Base-by-base conservation (phyloP, 2,888 invertebrate genomes). In the Drosophila cracens region DNA sequence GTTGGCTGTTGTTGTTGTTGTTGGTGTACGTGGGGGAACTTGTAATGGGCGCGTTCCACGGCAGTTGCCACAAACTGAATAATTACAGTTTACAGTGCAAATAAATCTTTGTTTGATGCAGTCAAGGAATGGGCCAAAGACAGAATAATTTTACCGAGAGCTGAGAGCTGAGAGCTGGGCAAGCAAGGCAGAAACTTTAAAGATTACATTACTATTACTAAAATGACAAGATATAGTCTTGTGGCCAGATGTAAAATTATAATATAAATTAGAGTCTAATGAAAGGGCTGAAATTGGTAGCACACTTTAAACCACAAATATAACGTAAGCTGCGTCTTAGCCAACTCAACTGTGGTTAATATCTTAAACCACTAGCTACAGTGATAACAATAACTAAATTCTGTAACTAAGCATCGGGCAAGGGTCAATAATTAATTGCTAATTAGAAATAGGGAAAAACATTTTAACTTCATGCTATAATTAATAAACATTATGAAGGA, bases 51-150 rank as follows among this genome's bases (percentile, higher is more conserved):
- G 74, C 84, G 79, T 82, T 84, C 79, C 85, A 82, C 80, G 72
- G 88, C 81, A 75, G 79, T 75, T 75, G 70, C 79, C 70, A 56
- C 79, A 88, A 83, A 83, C 83, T 88, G 87, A 89, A 87, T 89
- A 89, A 90, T 90, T 89, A 83, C 89, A 81, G 81, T 76, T 90
- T 89, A 83, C 89, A 81, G 81, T 76, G 79, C 76, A 83, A 87
- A 89, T 89, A 90, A 85, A 88, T 89, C 88, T 83, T 81, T 65
- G 66, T 60, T 43, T 57, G 56, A 51, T 59, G 62, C 73, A 51
- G 51, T 57, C 61, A 25, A 43, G 25, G 59, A 53, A 43, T 53
- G 60, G 58, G 48, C 54, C 36, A 66, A 43, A 58, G 66, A 64
- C 66, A 61, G 61, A 21, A 46, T 54, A 46, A 13, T 18, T 11